phyloP scores from a whole-genome alignment of 2,888 invertebrate genomes.

The Rhopalosiphum nymphaeae region DNA sequence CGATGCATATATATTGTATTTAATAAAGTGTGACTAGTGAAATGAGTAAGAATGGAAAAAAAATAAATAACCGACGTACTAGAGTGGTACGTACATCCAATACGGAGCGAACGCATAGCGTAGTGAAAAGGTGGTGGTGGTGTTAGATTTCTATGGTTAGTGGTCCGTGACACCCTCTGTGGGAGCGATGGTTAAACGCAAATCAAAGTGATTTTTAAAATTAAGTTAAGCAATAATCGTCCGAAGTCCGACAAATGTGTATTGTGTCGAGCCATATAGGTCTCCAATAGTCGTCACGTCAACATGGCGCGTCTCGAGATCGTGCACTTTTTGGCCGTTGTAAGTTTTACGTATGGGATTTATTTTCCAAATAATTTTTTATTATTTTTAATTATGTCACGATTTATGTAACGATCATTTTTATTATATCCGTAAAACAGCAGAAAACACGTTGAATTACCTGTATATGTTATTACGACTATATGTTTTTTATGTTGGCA shows the following conservation, averaged over 20 bases:
- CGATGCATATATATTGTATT: constrained; percentile 26
- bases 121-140: neutral
- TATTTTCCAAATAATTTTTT: neutral
- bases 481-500: constrained; percentile 10
- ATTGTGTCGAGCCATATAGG: neutral
- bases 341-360: constrained; percentile 13
- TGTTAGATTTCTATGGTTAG: constrained; percentile 54
- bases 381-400: neutral
- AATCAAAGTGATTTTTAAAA: constrained; percentile 37
- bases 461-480: neutral
- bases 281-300: constrained; percentile 8
- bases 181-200: constrained; percentile 32
- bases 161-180: constrained; percentile 50
- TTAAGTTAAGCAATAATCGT: constrained; percentile 9
- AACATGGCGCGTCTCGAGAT: constrained; percentile 22
- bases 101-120: neutral
- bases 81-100: neutral
- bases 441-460: neutral
- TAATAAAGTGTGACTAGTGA: constrained; percentile 60
- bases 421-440: neutral
- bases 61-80: neutral
- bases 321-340: neutral
- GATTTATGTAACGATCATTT: neutral
- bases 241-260: neutral
- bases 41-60: constrained; percentile 8